Percentiles rank a stretch among this genome's conserved stretches.
phyloP scores from a whole-genome alignment of 2,888 invertebrate species.

The Nectonema munidae region DNA sequence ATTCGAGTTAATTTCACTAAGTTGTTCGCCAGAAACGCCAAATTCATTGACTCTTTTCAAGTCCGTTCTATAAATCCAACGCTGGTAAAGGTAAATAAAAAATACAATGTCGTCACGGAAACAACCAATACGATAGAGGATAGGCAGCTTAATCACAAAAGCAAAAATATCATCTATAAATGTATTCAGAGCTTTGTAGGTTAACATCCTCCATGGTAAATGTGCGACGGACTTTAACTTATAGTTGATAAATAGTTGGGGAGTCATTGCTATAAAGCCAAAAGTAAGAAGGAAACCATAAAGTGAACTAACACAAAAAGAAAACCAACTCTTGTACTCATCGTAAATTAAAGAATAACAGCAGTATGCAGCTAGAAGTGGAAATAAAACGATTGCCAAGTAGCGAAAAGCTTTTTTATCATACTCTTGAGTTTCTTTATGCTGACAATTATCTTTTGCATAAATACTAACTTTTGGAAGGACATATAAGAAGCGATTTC shows the following conservation, averaged over 20 bases:
- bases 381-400: constrained; percentile 74
- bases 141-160: constrained; percentile 98
- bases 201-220: constrained; percentile 97
- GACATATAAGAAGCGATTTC: too few relatives aligned
- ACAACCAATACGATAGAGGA: constrained; percentile 81
- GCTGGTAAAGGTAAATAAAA: constrained; percentile 87
- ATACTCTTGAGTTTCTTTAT: background rate
- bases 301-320: constrained; percentile 69
- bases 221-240: constrained; percentile 95
- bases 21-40: constrained; percentile 70
- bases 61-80: constrained; percentile 92
- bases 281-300: constrained; percentile 91
- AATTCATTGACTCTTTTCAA: constrained; percentile 75
- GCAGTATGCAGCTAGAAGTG: constrained; percentile 61
- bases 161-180: constrained; percentile 99
- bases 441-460: background rate
- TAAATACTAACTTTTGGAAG: too few relatives aligned
- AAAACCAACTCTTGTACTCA: constrained; percentile 97
- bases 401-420: constrained; percentile 56
- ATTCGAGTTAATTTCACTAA: too few relatives aligned
- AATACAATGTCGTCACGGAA: constrained; percentile 95
- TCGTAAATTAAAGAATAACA: constrained; percentile 68
- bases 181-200: constrained; percentile 92
- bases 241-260: constrained; percentile 94
- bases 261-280: constrained; percentile 99